Evolutionary conservation across 1,140 invertebrate genomes (phyloP).

Genomic region (Aphelenchoides fujianensis): DNA sequence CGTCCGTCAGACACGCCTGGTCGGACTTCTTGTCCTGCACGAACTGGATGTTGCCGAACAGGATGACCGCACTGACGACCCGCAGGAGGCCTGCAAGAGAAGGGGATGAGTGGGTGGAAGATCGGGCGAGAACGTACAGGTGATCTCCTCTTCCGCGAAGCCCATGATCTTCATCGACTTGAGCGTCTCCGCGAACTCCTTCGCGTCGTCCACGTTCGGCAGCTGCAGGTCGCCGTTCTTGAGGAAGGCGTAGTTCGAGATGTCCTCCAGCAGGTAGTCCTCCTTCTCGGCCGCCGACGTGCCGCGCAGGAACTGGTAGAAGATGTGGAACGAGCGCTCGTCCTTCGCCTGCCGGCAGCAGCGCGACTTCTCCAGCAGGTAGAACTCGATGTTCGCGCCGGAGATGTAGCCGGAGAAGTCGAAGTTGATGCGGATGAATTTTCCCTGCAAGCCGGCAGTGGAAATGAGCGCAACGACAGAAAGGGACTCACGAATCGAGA

Average conservation of each 20-base stretch:
- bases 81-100: constrained; percentile 78
- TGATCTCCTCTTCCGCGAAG: constrained; percentile 81
- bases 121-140: constrained; percentile 62
- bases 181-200: constrained; percentile 86
- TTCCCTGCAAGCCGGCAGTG: constrained; percentile 73
- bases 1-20: constrained; percentile 94
- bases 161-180: constrained; percentile 99
- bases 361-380: constrained; percentile 95
- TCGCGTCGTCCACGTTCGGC: constrained; percentile 86
- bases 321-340: constrained; percentile 97
- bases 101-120: background rate
- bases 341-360: constrained; percentile 94
- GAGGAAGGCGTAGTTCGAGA: constrained; percentile 87
- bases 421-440: constrained; percentile 99
- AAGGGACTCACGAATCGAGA: constrained; percentile 91
- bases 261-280: constrained; percentile 80
- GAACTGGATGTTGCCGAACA: constrained; percentile 98
- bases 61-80: constrained; percentile 86
- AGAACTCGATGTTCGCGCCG: constrained; percentile 86
- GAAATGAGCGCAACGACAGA: constrained; percentile 69
- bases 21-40: constrained; percentile 96
- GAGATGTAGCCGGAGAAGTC: constrained; percentile 97
- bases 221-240: constrained; percentile 77
- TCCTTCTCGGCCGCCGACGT: constrained; percentile 44
- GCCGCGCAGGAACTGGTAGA: constrained; percentile 91